phyloP scores from a whole-genome alignment of 2,797 vertebrate species.

The Sebastes hopkinsi region DNA sequence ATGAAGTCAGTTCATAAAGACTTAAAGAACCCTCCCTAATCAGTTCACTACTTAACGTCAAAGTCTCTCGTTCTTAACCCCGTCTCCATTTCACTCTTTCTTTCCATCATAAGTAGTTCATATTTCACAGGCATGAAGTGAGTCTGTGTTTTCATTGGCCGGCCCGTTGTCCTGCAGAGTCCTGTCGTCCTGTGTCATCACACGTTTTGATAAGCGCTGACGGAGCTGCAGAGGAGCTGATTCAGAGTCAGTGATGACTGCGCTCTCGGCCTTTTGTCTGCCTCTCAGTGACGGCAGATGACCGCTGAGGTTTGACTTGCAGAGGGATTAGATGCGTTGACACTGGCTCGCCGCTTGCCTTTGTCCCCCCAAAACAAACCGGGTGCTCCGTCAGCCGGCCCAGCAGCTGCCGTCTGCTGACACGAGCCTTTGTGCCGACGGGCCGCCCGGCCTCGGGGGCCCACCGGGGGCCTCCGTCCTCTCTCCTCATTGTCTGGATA shows the following conservation, averaged over 20 bases:
- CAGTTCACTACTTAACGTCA: neutral
- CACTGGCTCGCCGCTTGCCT: conserved; percentile 64
- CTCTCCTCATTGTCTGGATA: conserved; percentile 49
- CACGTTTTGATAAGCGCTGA: conserved; percentile 28
- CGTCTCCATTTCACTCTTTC: neutral
- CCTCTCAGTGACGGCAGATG: conserved; percentile 27
- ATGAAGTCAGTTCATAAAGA: neutral
- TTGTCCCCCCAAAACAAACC: conserved; percentile 77
- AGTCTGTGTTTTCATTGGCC: neutral
- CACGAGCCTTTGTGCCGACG: conserved; percentile 68
- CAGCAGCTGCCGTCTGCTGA: conserved; percentile 79
- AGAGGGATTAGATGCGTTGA: conserved; percentile 73
- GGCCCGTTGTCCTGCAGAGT: neutral
- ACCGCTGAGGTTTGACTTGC: conserved; percentile 47
- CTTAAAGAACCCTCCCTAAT: neutral
- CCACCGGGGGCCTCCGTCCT: conserved; percentile 9
- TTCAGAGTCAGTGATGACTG: conserved; percentile 17
- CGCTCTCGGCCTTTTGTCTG: conserved; percentile 49
- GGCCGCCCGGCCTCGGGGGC: conserved; percentile 24
- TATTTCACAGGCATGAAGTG: neutral
- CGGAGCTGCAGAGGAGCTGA: conserved; percentile 23
- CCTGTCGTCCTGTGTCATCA: conserved; percentile 22
- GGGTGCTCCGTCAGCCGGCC: conserved; percentile 46
- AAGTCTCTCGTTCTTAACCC: neutral
- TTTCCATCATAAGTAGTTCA: neutral